Evolutionary conservation across 2,797 vertebrate species (phyloP).

Genomic region (Chaetodon trifasciatus): DNA sequence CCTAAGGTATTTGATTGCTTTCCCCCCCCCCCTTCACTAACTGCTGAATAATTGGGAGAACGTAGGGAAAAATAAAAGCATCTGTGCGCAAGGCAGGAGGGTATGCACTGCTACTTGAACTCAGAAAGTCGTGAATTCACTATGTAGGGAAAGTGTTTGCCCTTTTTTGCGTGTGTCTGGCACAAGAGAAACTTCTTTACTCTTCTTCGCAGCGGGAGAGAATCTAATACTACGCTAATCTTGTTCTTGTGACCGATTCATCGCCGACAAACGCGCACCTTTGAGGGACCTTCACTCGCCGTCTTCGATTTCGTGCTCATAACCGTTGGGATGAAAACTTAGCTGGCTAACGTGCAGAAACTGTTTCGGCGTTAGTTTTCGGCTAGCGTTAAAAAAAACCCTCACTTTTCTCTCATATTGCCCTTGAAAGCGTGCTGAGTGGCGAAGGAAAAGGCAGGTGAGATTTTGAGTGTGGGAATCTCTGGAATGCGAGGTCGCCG

Average conservation of each 20-base stretch:
- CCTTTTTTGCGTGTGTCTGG: background rate
- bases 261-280: constrained; percentile 63
- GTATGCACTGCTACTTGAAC: constrained; percentile 34
- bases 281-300: constrained; percentile 58
- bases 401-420: background rate
- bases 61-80: constrained; percentile 46
- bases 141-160: constrained; percentile 38
- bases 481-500: constrained; percentile 85
- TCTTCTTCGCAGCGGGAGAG: constrained; percentile 38
- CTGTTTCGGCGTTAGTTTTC: constrained; percentile 32
- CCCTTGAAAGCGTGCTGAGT: constrained; percentile 51
- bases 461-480: constrained; percentile 86
- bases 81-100: constrained; percentile 52
- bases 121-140: constrained; percentile 64
- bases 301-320: constrained; percentile 19
- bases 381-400: background rate
- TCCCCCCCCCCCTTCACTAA: constrained; percentile 32
- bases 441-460: constrained; percentile 85
- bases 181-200: constrained; percentile 36
- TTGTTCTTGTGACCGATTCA: constrained; percentile 71
- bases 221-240: constrained; percentile 68
- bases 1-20: constrained; percentile 75
- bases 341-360: constrained; percentile 1
- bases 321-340: constrained; percentile 65
- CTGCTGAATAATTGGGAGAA: constrained; percentile 50